phyloP scores from a whole-genome alignment of 2,888 invertebrate genomes.

The Lasius fuliginosus region DNA sequence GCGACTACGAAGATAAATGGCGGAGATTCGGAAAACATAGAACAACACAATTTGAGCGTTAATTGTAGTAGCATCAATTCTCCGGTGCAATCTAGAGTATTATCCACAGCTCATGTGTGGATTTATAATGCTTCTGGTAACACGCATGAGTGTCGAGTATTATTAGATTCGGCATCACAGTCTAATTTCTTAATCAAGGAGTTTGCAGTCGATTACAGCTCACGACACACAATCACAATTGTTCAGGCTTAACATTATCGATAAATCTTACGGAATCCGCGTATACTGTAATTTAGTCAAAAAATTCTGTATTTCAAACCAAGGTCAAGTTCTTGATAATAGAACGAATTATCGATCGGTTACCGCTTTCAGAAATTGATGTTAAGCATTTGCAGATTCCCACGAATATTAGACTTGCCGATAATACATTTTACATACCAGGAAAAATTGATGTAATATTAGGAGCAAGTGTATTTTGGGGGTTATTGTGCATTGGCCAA shows the following conservation, averaged over 20 bases:
- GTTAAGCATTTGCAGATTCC: neutral
- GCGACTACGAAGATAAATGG: too few relatives aligned
- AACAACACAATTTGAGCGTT: neutral
- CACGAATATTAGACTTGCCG: accelerated
- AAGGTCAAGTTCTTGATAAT: neutral
- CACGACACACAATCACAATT: neutral
- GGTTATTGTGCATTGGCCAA: neutral
- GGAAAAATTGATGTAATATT: neutral
- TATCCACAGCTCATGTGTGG: neutral
- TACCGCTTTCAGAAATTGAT: neutral
- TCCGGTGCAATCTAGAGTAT: too few relatives aligned
- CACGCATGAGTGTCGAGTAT: neutral
- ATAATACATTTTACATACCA: neutral
- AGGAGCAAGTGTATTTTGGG: neutral
- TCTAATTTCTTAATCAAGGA: neutral
- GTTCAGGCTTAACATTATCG: neutral
- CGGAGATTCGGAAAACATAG: neutral
- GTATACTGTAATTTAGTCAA: neutral
- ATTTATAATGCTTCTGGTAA: neutral
- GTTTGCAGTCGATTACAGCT: neutral
- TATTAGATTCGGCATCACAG: neutral
- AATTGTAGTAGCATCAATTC: neutral
- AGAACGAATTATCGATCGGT: neutral
- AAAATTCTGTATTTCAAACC: neutral
- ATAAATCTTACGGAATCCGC: neutral